Conservation (phyloP, 30 jellyfish, hydroid and myxozoan genomes). For the Pseudorhiza aurosa region DNA sequence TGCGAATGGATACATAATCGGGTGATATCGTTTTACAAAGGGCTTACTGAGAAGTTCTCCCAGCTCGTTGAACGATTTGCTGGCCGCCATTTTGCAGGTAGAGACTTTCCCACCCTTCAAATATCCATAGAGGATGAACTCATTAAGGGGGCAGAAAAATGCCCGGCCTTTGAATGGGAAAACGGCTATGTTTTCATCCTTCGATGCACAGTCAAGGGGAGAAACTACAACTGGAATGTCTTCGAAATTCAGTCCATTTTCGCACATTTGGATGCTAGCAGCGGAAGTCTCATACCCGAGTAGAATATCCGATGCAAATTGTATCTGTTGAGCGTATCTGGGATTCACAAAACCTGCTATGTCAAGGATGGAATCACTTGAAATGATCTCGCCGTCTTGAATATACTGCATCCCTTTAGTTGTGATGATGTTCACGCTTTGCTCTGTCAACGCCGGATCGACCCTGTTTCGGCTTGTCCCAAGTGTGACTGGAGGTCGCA, state of each 20-base stretch:
- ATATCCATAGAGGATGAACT: background rate
- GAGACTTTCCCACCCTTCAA: background rate
- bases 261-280: background rate
- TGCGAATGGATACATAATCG: conserved; percentile 15
- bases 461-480: too few species aligned
- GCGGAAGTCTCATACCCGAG: background rate
- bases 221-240: conserved; percentile 24
- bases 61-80: background rate
- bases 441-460: too few species aligned
- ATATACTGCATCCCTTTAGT: too few species aligned
- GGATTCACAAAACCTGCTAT: background rate
- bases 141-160: conserved; percentile 28
- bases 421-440: too few species aligned
- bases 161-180: conserved; percentile 2
- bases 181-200: background rate
- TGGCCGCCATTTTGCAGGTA: background rate
- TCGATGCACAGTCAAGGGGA: background rate
- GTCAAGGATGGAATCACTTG: background rate
- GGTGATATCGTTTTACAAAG: conserved; percentile 4
- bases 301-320: background rate
- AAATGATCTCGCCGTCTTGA: too few species aligned
- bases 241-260: background rate
- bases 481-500: too few species aligned
- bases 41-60: background rate
- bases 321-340: background rate